A percentile compares a stretch with the other conserved stretches of the same genome.
These are phyloP conservation scores for Bombus pascuorum DNA, from an alignment of 1,140 invertebrate genomes.

Conservation along the genomic window DNA sequence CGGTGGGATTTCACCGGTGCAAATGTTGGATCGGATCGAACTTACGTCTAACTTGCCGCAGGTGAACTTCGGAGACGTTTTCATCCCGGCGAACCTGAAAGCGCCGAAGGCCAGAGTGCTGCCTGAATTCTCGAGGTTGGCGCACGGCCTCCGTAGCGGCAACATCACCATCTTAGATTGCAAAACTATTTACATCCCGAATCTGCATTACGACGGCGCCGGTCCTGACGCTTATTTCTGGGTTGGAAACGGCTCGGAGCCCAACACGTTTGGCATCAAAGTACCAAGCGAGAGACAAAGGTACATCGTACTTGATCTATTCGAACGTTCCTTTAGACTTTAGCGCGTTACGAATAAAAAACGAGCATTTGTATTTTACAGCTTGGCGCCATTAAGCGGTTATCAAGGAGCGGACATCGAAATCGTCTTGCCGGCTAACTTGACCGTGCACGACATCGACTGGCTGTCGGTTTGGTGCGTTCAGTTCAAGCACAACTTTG, in stretches of 20 bases:
- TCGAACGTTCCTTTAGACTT: accelerated
- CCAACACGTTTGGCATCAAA: constrained; percentile 91
- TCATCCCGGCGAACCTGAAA: constrained; percentile 88
- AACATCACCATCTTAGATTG: constrained; percentile 95
- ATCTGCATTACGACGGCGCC: constrained; percentile 95
- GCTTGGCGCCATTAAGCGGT: constrained; percentile 88
- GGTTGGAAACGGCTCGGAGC: constrained; percentile 93
- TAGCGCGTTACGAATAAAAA: no score
- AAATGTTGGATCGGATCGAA: no score
- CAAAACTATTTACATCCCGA: constrained; percentile 96
- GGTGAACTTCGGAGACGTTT: constrained; percentile 94
- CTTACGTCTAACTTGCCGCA: constrained; percentile 76
- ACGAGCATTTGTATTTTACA: constrained; percentile 71
- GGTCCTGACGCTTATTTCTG: constrained; percentile 96
- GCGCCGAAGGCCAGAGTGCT: constrained; percentile 89
- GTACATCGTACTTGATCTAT: not conserved
- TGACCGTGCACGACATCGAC: constrained; percentile 95
- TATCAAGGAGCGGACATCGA: constrained; percentile 96
- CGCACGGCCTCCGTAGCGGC: constrained; percentile 93
- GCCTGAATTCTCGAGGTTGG: constrained; percentile 92
- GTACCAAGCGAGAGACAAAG: constrained; percentile 92
- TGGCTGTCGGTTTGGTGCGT: constrained; percentile 96
- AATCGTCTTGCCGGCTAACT: constrained; percentile 91
- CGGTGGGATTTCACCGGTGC: no score
- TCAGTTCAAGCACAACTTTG: constrained; percentile 93